phyloP scores from a whole-genome alignment of 2,113 vertebrate species.

The Typhlomys cinereus region DNA sequence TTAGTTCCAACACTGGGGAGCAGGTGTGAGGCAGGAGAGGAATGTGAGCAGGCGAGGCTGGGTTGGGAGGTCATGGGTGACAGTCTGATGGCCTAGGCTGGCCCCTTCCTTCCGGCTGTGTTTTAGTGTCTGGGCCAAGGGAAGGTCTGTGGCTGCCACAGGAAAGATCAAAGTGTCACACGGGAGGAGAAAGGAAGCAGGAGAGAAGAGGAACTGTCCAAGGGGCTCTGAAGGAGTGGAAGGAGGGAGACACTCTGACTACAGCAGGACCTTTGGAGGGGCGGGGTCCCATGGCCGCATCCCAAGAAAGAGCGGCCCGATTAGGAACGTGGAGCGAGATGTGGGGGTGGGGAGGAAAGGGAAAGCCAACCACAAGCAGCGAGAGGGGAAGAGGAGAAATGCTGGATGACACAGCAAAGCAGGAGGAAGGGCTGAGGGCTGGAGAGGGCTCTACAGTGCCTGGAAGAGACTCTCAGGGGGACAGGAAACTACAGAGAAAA shows the following conservation, averaged over 20 bases:
- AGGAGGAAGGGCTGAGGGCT: neutral
- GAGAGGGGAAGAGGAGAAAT: neutral
- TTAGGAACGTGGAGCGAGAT: neutral
- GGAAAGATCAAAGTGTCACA: neutral
- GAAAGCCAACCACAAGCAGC: neutral
- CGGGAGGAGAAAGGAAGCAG: neutral
- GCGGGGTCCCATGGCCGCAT: neutral
- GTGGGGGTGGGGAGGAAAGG: neutral
- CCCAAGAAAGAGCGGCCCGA: neutral
- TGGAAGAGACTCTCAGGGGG: neutral
- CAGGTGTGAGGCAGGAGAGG: neutral
- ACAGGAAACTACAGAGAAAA: neutral
- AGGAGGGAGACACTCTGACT: neutral
- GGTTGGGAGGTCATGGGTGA: neutral
- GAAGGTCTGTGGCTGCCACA: neutral
- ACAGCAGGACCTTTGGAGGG: neutral
- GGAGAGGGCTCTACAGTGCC: neutral
- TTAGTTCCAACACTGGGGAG: too few species aligned
- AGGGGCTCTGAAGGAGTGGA: neutral
- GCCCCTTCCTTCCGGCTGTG: neutral
- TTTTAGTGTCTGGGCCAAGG: neutral
- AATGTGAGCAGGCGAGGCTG: neutral
- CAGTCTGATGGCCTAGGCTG: neutral
- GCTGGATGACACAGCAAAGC: neutral
- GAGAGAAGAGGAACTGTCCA: neutral